These are phyloP conservation scores for Pilophorus perplexus DNA, from an alignment of 2,888 invertebrate species.

Conservation along the genomic window DNA sequence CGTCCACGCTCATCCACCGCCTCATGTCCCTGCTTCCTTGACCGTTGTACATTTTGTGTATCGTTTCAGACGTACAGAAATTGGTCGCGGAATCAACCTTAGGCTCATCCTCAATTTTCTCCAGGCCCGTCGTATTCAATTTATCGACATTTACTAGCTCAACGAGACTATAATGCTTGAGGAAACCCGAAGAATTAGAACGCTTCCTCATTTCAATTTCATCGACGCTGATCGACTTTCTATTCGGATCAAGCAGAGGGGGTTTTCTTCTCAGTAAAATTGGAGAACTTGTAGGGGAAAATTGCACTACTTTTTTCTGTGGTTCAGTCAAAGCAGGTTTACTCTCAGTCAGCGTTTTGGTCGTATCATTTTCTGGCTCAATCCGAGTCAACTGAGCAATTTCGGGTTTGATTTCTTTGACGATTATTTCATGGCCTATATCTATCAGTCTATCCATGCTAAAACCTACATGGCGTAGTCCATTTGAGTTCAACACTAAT, in stretches of 20 bases:
- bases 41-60: slow-evolving; percentile 44
- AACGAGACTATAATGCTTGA: slow-evolving; percentile 47
- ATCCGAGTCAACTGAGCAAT: slow-evolving; percentile 24
- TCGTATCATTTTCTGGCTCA: background rate
- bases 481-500: slow-evolving; percentile 46
- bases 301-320: background rate
- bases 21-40: slow-evolving; percentile 31
- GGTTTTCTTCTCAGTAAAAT: background rate
- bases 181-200: slow-evolving; percentile 29
- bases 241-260: slow-evolving; percentile 32
- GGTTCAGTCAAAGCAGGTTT: background rate
- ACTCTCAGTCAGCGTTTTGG: background rate
- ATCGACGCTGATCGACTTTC: slow-evolving; percentile 48
- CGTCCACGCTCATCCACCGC: slow-evolving; percentile 47
- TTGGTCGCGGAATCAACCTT: slow-evolving; percentile 17
- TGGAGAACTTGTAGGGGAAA: slow-evolving; percentile 4
- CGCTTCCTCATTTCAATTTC: slow-evolving; percentile 47
- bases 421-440: slow-evolving; percentile 46
- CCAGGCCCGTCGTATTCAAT: slow-evolving; percentile 8
- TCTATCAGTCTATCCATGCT: slow-evolving; percentile 49
- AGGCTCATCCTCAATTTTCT: slow-evolving; percentile 22
- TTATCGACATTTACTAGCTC: slow-evolving; percentile 44
- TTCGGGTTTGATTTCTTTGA: slow-evolving; percentile 45
- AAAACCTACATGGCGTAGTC: slow-evolving; percentile 48
- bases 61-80: slow-evolving; percentile 46